Evolutionary conservation across 2,888 invertebrate genomes (phyloP), one percentile per base, ranked within the genome.

Genomic region (Cheilosia variabilis): DNA sequence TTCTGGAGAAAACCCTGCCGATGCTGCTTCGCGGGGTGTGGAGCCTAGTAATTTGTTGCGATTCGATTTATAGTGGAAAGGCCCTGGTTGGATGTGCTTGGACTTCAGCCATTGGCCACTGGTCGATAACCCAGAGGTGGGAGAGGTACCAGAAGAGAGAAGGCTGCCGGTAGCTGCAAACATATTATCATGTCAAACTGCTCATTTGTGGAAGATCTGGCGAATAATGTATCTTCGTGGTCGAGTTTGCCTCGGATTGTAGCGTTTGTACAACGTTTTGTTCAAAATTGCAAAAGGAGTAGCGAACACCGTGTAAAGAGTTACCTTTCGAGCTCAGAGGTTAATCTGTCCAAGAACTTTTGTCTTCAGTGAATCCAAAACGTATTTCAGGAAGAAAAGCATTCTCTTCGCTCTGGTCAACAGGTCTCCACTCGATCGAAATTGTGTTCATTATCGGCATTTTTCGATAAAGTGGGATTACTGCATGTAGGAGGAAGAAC

Each of bases 51-150:
- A 73, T 47, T 31, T 89, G 7, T 15, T 87, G 2, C n/a, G 55
- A 1, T 71, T 55, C 4, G 27, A 57, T 4, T 66, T 88, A 2
- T 89, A 88, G 89, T 88, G 88, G 88, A 72, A 82, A 7, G 88
- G 89, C 9, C 89, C 89, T 15, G 13, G n/a, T 6, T 88, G 82
- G 69, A 31, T 79, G 10, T 2, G 45, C 1, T 24, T 9, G 4
- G 50, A 58, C n/a, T 2, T 5, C 0, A n/a, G 15, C 10, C 24
- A 22, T 17, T 58, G 24, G 24, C 24, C 24, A 2, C 24, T 24
- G 24, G 24, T 0, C 2, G 24, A 24, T 24, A 24, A 24, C 24
- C 24, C 2, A 24, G 24, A 24, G 24, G 24, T 24, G 24, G 24
- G 4, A 47, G 5, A 47, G 10, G 47, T 47, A 13, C 63, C 63